phyloP scores from a whole-genome alignment of 2,113 vertebrate genomes.

The Felis chaus region DNA sequence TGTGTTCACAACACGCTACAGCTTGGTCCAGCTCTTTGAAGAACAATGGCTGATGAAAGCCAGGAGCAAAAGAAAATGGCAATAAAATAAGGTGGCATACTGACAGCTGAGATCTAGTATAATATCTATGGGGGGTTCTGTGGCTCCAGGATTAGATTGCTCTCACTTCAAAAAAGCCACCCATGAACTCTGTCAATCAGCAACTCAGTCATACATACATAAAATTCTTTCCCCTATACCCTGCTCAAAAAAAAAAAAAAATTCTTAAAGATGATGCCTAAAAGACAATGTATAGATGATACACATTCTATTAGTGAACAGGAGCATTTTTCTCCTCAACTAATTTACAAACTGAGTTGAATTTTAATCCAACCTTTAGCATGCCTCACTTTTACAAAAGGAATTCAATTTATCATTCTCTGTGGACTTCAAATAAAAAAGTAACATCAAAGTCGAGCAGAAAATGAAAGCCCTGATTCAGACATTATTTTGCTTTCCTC shows the following conservation, averaged over 20 bases:
- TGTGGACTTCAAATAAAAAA: conserved; percentile 63
- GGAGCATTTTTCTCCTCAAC: conserved; percentile 37
- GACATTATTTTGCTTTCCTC: conserved; percentile 71
- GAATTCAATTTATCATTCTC: conserved; percentile 73
- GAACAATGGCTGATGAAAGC: conserved; percentile 26
- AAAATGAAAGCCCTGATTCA: conserved; percentile 72
- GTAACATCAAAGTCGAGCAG: conserved; percentile 69
- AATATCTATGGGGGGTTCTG: conserved; percentile 52
- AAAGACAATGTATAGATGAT: not conserved
- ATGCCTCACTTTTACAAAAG: conserved; percentile 53
- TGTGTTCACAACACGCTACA: not conserved
- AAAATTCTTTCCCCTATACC: not conserved
- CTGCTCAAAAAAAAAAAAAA: not conserved
- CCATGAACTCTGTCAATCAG: conserved; percentile 60
- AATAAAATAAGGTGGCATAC: conserved; percentile 34
- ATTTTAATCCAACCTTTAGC: conserved; percentile 54
- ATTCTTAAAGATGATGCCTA: not conserved
- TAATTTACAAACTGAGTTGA: conserved; percentile 53
- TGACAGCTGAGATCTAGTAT: conserved; percentile 53
- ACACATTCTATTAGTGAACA: not conserved
- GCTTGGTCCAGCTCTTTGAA: not conserved
- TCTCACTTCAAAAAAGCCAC: conserved; percentile 54
- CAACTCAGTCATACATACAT: not conserved
- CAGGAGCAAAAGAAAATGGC: conserved; percentile 37
- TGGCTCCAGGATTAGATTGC: conserved; percentile 42